Evolutionary conservation across 1,140 invertebrate genomes (phyloP).

Genomic region (Oreohelix idahoensis): DNA sequence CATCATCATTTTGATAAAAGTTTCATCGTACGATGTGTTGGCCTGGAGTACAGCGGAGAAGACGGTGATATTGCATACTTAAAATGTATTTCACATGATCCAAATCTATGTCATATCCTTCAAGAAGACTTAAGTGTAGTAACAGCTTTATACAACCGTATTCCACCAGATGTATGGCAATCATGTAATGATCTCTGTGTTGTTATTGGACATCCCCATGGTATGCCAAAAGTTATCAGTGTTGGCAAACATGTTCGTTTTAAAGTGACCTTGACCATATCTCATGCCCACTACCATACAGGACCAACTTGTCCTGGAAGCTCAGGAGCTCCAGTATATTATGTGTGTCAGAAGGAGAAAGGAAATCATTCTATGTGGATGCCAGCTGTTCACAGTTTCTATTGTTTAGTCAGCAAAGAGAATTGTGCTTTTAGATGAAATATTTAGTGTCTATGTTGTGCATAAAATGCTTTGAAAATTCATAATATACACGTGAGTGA

Average conservation of each 20-base stretch:
- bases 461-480: too few species aligned
- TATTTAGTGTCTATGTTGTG: too few species aligned
- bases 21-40: not conserved
- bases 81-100: not conserved
- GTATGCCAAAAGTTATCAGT: constrained; percentile 6
- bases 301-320: constrained; percentile 8
- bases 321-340: constrained; percentile 1
- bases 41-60: not conserved
- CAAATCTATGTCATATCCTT: not conserved
- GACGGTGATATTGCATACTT: not conserved
- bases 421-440: constrained; percentile 12
- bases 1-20: not conserved
- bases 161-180: constrained; percentile 5
- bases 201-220: constrained; percentile 2
- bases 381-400: constrained; percentile 18
- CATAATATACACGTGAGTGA: too few species aligned
- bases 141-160: not conserved
- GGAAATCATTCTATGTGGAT: not conserved
- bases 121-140: not conserved
- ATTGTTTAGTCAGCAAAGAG: not conserved
- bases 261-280: not conserved
- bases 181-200: not conserved
- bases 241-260: constrained; percentile 1
- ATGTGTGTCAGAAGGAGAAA: not conserved
- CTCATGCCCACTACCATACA: constrained; percentile 1